These are phyloP conservation scores for Emydura subglobosa DNA, from an alignment of 2,113 vertebrate species.

Conservation along the genomic window DNA sequence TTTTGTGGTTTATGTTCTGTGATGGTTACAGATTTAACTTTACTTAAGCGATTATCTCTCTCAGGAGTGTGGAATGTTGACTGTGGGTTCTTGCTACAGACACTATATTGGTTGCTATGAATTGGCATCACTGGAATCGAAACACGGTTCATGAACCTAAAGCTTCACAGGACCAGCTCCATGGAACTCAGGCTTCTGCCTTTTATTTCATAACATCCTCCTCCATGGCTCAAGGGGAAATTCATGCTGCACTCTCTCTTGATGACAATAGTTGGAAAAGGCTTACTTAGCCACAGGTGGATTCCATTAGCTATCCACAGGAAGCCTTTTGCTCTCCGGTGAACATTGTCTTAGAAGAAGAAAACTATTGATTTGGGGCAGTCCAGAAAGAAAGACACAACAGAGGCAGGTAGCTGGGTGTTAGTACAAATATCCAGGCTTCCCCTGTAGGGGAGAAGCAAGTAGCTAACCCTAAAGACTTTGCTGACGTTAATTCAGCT, in stretches of 20 bases:
- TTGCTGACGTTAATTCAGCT: not conserved
- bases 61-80: not conserved
- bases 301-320: not conserved
- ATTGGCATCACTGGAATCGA: not conserved
- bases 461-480: slow-evolving; percentile 1
- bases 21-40: not conserved
- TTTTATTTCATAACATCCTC: not conserved
- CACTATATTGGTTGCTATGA: not conserved
- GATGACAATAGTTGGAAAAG: not conserved
- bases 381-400: not conserved
- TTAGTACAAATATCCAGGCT: not conserved
- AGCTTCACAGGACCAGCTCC: rapidly evolving
- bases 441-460: not conserved
- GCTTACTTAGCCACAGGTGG: not conserved
- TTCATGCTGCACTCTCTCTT: not conserved
- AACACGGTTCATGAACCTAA: not conserved
- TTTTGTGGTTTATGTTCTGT: not conserved
- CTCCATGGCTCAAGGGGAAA: not conserved
- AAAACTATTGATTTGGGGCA: not conserved
- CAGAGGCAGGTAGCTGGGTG: not conserved
- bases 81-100: not conserved
- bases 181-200: not conserved
- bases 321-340: slow-evolving; percentile 15
- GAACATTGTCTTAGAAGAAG: not conserved
- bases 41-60: not conserved